These are phyloP conservation scores for Ormyrus thymus DNA, from an alignment of 2,888 invertebrate species.

Conservation along the genomic window DNA sequence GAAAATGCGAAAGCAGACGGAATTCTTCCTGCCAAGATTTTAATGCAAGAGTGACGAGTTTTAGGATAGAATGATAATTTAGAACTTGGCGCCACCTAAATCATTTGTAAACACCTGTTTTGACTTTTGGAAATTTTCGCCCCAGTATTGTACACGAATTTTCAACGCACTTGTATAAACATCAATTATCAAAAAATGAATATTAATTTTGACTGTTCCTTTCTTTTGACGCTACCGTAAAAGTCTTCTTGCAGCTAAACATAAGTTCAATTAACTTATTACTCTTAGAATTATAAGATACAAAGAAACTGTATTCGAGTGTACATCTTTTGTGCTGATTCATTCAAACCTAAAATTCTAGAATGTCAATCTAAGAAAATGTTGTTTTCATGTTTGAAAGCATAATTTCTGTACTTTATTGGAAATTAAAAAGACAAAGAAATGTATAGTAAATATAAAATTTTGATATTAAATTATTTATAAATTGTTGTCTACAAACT, in stretches of 20 bases:
- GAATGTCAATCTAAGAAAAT: slow-evolving; percentile 13
- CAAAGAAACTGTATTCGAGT: slow-evolving; percentile 12
- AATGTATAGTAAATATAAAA: not conserved
- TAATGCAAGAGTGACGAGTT: slow-evolving; percentile 23
- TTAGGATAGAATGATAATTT: slow-evolving; percentile 31
- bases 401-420: too few species aligned
- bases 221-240: not conserved
- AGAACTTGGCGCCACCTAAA: slow-evolving; percentile 41
- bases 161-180: slow-evolving; percentile 15
- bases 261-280: slow-evolving; percentile 32
- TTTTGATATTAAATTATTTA: not conserved
- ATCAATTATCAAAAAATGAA: not conserved
- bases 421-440: too few species aligned
- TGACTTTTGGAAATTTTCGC: slow-evolving; percentile 2
- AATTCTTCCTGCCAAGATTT: slow-evolving; percentile 39
- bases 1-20: slow-evolving; percentile 37
- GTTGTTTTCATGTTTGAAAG: not conserved
- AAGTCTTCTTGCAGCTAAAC: too few species aligned
- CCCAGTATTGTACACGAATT: not conserved
- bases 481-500: too few species aligned
- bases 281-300: not conserved
- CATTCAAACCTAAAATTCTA: slow-evolving; percentile 26
- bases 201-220: not conserved
- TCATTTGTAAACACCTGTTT: slow-evolving; percentile 32
- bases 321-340: slow-evolving; percentile 27